Evolutionary conservation across 2,113 vertebrate genomes (phyloP).

Genomic region (Dendrocopos noguchii): DNA sequence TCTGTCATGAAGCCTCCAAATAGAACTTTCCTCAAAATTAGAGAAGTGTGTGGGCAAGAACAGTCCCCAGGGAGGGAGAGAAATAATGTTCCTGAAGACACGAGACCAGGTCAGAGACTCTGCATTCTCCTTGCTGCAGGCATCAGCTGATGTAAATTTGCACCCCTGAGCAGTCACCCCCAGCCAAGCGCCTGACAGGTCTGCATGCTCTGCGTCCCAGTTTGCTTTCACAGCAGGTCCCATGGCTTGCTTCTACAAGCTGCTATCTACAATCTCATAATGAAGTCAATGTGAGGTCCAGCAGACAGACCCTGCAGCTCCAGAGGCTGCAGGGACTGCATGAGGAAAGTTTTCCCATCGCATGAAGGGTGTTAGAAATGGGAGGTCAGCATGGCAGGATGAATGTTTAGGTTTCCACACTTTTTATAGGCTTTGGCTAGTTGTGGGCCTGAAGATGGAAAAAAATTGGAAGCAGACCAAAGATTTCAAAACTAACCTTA

Average conservation of each 20-base stretch:
- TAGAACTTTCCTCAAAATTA: not conserved
- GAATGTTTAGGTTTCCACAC: slow-evolving; percentile 52
- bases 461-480: slow-evolving; percentile 62
- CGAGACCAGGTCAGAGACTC: not conserved
- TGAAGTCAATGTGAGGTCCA: slow-evolving; percentile 1
- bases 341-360: slow-evolving; percentile 10
- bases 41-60: not conserved
- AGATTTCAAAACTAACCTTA: slow-evolving; percentile 53
- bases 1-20: not conserved
- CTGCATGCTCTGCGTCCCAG: not conserved
- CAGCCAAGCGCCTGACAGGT: not conserved
- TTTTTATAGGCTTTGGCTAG: slow-evolving; percentile 44
- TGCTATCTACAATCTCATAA: not conserved
- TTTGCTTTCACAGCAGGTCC: not conserved
- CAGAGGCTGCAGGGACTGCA: not conserved
- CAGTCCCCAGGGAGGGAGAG: not conserved
- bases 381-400: slow-evolving; percentile 31
- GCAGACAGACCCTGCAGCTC: not conserved
- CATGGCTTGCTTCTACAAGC: not conserved
- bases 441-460: slow-evolving; percentile 56
- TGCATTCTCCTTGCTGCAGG: not conserved
- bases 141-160: not conserved
- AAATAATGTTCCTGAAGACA: not conserved
- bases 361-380: slow-evolving; percentile 17
- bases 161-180: not conserved